A percentile compares a stretch with the other conserved stretches of the same genome.
phyloP scores from a whole-genome alignment of 2,797 vertebrate species.

The Calcarius lapponicus region DNA sequence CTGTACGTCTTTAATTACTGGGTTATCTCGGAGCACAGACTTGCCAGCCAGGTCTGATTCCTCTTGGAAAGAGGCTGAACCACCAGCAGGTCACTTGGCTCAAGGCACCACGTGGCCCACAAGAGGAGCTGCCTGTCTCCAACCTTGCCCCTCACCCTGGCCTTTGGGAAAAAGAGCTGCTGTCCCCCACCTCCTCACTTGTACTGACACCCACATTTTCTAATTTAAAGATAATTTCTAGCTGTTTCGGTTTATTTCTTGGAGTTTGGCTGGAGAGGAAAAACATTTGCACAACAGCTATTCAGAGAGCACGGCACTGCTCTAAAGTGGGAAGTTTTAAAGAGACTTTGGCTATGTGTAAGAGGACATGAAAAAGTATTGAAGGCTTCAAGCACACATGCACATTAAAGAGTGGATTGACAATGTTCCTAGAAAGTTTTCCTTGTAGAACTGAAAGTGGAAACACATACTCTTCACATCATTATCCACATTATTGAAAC shows the following conservation, averaged over 20 bases:
- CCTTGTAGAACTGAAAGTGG: not conserved
- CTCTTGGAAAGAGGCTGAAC: not conserved
- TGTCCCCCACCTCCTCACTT: not conserved
- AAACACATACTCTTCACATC: not conserved
- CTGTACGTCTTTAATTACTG: not conserved
- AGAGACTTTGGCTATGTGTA: not conserved
- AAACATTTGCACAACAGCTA: not conserved
- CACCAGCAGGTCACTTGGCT: not conserved
- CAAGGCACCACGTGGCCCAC: not conserved
- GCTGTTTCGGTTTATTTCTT: not conserved
- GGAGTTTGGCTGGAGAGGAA: not conserved
- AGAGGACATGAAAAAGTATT: not conserved
- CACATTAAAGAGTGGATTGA: not conserved
- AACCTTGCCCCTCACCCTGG: not conserved
- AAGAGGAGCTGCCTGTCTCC: not conserved
- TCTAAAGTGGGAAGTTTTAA: not conserved
- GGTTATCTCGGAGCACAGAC: not conserved
- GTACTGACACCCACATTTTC: not conserved
- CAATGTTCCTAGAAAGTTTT: constrained; percentile 24
- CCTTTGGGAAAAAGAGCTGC: not conserved
- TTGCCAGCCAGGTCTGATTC: not conserved
- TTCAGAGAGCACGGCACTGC: not conserved
- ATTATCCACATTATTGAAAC: constrained; percentile 9
- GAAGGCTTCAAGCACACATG: not conserved
- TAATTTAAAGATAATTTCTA: not conserved